Base-by-base conservation (phyloP, 1,140 invertebrate species). In the Bombyx mori region DNA sequence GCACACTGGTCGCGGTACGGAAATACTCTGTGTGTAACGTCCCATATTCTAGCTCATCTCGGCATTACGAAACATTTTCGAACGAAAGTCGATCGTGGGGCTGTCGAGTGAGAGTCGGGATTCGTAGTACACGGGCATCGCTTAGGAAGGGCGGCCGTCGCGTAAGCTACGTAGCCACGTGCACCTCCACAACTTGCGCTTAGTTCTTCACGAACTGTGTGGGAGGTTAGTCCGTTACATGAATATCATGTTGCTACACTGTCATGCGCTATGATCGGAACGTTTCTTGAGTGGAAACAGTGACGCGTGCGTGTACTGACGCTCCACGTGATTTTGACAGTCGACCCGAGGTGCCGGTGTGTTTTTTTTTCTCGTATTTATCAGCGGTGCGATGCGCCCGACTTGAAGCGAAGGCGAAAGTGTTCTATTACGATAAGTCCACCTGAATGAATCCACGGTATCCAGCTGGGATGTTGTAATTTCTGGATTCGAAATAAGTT, bases 131-230 rank as follows among this genome's bases (percentile, higher is more conserved):
- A 63, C 60, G 51, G 52, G 57, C 62, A 57, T 43, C 71, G 74
- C 68, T 76, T 75, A 79, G 83, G 82, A 83, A 85, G 82, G 82
- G 80, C 79, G 80, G 77, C 66, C 77, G 79, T 74, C 71, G 78
- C 73, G 77, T 82, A 81, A 80, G 78, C 79, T 79, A 75, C 73
- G 63, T 18, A 61, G 75, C 82, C 83, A 86, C 83, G 83, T 86
- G 83, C 79, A 73, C 69, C 68, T 77, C 76, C 69, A 80, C 74
- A 82, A 84, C 76, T 86, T 83, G 81, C 81, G 81, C 73, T 86
- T 86, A 86, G 83, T 86, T 86, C 81, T 83, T 84, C 80, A 77
- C 79, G 71, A 86, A 86, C 81, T 77, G 81, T 85, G 81, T 86
- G 74, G 80, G 83, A 82, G 82, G 81, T 73, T 81, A 86, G 83